A percentile compares a stretch with the other conserved stretches of the same genome.
Conservation (phyloP, 1,140 invertebrate species). For the Euwallacea similis region DNA sequence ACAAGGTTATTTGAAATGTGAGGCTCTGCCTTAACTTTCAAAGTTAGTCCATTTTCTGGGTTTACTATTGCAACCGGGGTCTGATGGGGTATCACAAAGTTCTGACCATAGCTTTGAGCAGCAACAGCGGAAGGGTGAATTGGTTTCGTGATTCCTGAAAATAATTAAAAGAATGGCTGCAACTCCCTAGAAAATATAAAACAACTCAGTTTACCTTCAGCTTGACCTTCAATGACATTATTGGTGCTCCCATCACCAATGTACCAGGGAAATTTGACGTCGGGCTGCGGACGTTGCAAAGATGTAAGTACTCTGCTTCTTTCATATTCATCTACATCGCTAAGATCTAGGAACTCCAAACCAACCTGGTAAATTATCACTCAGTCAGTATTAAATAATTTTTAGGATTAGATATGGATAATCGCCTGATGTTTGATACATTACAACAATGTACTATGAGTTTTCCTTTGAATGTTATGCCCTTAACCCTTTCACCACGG, state of each 20-base stretch:
- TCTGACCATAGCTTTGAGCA: not conserved
- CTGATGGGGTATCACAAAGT: not conserved
- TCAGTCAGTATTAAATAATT: not conserved
- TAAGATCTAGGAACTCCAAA: slow-evolving; percentile 50
- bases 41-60: slow-evolving; percentile 20
- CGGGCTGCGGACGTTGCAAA: slow-evolving; percentile 40
- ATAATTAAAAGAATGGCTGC: no score
- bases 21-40: not conserved
- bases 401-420: not conserved
- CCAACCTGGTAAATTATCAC: slow-evolving; percentile 22
- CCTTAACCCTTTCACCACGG: no score
- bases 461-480: not conserved
- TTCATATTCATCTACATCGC: slow-evolving; percentile 48
- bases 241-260: slow-evolving; percentile 23
- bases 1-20: not conserved
- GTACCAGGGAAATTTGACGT: slow-evolving; percentile 48
- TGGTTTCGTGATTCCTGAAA: not conserved
- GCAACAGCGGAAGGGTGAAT: no score
- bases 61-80: slow-evolving; percentile 8
- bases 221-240: not conserved
- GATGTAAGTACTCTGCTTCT: slow-evolving; percentile 42
- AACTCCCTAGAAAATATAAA: not conserved
- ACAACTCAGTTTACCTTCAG: not conserved
- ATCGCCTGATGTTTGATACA: not conserved
- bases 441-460: not conserved